Base-by-base conservation (phyloP, 2,113 vertebrate genomes). In the Nycticorax nycticorax region DNA sequence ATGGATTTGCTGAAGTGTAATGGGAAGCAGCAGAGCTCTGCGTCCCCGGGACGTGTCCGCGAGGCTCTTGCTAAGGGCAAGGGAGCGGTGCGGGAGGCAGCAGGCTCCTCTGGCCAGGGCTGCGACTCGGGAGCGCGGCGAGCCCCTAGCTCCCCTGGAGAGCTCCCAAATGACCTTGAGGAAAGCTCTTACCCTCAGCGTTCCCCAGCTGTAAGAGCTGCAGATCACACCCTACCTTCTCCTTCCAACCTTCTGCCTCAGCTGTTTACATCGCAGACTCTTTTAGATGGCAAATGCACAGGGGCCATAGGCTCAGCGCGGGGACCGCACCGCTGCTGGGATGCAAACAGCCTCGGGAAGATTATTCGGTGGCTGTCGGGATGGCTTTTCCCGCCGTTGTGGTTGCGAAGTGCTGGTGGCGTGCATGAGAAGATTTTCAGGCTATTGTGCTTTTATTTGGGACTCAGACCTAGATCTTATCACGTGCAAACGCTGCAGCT, bases 391-490 rank as follows among this genome's bases (percentile, higher is more conserved):
- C 68, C 89, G 79, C 41, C 26, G 14, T 93, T 87, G 92, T 81
- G 82, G 71, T 94, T 85, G 33, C 6, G 10, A 91, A 97, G 68
- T 89, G 77, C 50, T 80, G 59, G 84, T 47, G 75, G 50, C 43
- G 24, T 82, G 91, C 71, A 89, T 67, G 43, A 93, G 91, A 89
- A 97, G 93, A 96, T 97, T 93, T 93, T 93, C 94, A 66, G 86
- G 78, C 92, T 96, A 80, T 91, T 93, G 93, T 88, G 83, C 68
- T 89, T 97, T 95, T 96, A 92, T 96, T 98, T 97, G 93, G 92
- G 91, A 92, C 47, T 62, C 87, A 97, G 75, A 97, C 55, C 87
- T 94, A 96, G 93, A 97, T 98, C 88, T 73, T 97, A 93, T 93
- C 95, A 45, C 15, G 60, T 84, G 89, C 94, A 97, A 97, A 97